Conservation (phyloP, 2,888 invertebrate species). For the Thalpophila matura region DNA sequence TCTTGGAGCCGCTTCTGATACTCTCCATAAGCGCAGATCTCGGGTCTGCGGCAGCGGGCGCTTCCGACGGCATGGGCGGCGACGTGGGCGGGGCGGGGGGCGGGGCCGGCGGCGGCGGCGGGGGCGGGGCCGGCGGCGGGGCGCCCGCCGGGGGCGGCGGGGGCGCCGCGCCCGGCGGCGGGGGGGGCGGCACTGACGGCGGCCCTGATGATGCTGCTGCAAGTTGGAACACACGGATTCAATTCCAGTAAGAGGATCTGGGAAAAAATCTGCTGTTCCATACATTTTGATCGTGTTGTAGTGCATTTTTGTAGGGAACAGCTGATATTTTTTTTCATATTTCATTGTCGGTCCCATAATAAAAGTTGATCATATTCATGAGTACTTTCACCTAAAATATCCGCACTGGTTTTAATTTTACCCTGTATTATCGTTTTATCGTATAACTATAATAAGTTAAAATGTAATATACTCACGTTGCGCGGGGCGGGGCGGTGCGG, state of each 20-base stretch:
- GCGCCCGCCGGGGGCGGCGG: conserved; percentile 63
- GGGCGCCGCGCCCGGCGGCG: conserved; percentile 70
- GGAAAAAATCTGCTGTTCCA: no score
- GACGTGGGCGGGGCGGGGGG: conserved; percentile 75
- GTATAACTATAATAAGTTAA: no score
- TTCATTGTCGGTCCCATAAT: no score
- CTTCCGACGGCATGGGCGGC: conserved; percentile 77
- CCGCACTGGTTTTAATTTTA: no score
- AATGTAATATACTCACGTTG: conserved; percentile 87
- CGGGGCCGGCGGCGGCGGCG: conserved; percentile 78
- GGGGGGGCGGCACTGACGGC: conserved; percentile 57
- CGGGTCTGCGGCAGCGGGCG: conserved; percentile 84
- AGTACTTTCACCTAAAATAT: no score
- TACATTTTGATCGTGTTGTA: no score
- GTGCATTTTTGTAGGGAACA: no score
- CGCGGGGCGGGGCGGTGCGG: conserved; percentile 85
- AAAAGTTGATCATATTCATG: no score
- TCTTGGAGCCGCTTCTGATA: conserved; percentile 94
- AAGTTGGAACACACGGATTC: background rate
- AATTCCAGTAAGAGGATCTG: background rate
- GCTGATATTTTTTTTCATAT: no score
- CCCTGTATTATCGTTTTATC: no score
- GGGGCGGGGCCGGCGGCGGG: conserved; percentile 73
- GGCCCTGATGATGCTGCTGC: conserved; percentile 55
- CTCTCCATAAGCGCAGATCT: conserved; percentile 95